These are phyloP conservation scores for Paraescarpia echinospica DNA, from an alignment of 1,140 invertebrate species.

Conservation along the genomic window DNA sequence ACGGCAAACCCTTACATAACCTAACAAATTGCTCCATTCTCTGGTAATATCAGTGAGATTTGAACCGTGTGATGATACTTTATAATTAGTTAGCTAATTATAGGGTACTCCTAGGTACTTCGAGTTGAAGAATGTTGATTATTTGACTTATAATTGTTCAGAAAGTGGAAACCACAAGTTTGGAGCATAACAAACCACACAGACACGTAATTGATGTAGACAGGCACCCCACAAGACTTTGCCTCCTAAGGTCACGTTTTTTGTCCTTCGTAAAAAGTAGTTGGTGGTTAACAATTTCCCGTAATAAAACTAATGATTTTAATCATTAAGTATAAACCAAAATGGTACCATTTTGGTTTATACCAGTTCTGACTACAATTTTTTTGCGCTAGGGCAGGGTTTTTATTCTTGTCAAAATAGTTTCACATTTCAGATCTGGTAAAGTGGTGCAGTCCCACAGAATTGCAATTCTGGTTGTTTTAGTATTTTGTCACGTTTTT, in stretches of 20 bases:
- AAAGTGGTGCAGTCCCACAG: too few relatives aligned
- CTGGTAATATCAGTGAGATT: not conserved
- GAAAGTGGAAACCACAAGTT: not conserved
- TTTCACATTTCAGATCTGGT: too few relatives aligned
- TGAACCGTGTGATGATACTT: not conserved
- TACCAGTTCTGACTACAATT: too few relatives aligned
- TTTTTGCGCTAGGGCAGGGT: too few relatives aligned
- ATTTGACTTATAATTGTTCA: not conserved
- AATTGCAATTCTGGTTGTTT: too few relatives aligned
- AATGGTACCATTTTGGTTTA: not conserved
- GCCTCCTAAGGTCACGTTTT: not conserved
- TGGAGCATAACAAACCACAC: not conserved
- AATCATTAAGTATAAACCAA: not conserved
- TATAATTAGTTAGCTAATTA: not conserved
- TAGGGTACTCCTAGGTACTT: not conserved
- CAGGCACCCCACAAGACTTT: not conserved
- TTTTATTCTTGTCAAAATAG: too few relatives aligned
- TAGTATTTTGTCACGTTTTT: too few relatives aligned
- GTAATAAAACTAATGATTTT: not conserved
- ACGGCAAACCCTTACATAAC: not conserved
- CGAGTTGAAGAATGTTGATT: not conserved
- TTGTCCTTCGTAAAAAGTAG: not conserved
- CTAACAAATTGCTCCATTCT: not conserved
- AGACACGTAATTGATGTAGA: not conserved
- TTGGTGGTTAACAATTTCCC: not conserved